Base-by-base conservation (phyloP, 92 coral and sea anemone genomes). In the Bergia sp. region DNA sequence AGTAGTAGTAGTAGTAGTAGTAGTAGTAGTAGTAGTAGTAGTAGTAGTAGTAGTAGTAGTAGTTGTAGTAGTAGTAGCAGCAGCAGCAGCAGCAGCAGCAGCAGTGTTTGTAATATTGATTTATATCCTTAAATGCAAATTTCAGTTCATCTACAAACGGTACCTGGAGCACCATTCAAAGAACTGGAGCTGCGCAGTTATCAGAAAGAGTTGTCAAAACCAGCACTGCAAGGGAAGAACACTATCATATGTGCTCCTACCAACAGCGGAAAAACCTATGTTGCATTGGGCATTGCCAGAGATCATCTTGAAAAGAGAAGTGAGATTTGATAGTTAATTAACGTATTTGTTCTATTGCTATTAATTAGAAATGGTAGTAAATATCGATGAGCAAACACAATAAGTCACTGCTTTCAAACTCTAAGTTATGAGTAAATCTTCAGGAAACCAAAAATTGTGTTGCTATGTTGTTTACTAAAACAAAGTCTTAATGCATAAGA, bases 181-280 rank as follows among this genome's bases (percentile, higher is more conserved):
- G 86, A 90, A 38, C 84, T 96, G 5, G 50, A 86, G 67, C 95
- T 94, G 47, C 94, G 95, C n/a, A 49, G 86, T 40, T 92, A 91
- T 89, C 98, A 96, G 79, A 39, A 50, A 38, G 98, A 94, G 75
- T 90, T 93, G 40, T 92, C 95, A 20, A 18, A 7, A 16, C 96
- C 98, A 20, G 98, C 98, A 0, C 71, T 91, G 29, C 88, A 90
- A n/a, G 97, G 94, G 5, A 88, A 79, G 69, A 96, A 96, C 87
- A 61, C 94, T 85, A 93, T 96, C 76, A 93, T 96, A 69, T 96
- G 97, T 47, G 96, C 98, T 5, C 98, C 98, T 4, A 96, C 98
- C 0, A 95, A 93, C 75, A 94, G 96, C 50, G 98, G 98, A 12
- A 96, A 96, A 91, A 96, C 98, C 9, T 96, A 91, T 76, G 98